phyloP scores from a whole-genome alignment of 2,797 vertebrate species.

The Hypotaenidia okinawae region DNA sequence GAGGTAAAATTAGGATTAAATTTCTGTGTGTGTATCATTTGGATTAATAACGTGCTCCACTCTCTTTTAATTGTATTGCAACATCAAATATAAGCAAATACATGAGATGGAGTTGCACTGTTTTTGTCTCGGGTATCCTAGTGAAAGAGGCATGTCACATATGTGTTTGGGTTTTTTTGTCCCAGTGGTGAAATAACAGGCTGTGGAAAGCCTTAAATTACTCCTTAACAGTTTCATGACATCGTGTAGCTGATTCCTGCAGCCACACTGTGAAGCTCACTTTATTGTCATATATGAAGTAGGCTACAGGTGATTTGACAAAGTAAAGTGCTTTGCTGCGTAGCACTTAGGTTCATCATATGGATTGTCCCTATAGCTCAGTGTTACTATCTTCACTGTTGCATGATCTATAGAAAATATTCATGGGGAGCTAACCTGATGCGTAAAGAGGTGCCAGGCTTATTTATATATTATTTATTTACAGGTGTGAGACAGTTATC shows the following conservation, averaged over 20 bases:
- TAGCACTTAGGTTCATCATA: not conserved
- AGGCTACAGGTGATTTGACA: not conserved
- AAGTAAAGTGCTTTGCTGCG: not conserved
- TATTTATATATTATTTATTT: too few relatives aligned
- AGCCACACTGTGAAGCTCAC: not conserved
- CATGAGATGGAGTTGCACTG: not conserved
- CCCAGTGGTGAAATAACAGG: not conserved
- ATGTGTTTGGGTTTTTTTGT: not conserved
- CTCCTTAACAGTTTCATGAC: not conserved
- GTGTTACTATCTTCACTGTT: not conserved
- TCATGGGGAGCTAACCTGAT: not conserved
- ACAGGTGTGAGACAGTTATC: not conserved
- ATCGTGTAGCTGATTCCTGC: constrained; percentile 4
- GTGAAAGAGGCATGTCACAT: not conserved
- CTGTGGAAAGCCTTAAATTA: not conserved
- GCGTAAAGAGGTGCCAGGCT: not conserved
- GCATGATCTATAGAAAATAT: not conserved
- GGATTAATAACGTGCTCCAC: not conserved
- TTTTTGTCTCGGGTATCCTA: not conserved
- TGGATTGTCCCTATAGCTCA: not conserved
- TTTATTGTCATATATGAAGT: not conserved
- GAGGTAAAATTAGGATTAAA: not conserved
- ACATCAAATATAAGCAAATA: not conserved
- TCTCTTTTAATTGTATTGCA: not conserved
- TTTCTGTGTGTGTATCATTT: not conserved